phyloP scores from a whole-genome alignment of 2,888 invertebrate genomes.

The Epicampocera succincta region DNA sequence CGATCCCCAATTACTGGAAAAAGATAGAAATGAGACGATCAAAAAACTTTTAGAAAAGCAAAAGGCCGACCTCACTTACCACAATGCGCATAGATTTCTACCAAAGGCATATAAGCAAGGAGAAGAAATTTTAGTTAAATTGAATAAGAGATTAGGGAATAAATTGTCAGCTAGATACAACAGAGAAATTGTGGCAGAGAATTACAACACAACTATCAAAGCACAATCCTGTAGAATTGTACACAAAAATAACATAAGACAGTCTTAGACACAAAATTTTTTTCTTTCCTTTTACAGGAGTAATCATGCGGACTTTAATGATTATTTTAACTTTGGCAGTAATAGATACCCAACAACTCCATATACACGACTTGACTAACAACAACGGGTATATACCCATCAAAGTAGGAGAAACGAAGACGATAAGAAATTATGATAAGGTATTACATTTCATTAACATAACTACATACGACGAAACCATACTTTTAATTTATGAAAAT shows the following conservation, averaged over 20 bases:
- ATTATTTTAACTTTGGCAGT: no score
- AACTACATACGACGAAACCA: conserved; percentile 30
- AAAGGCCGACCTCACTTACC: conserved; percentile 37
- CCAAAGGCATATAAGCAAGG: neutral
- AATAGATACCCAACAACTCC: conserved; percentile 45
- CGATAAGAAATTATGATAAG: neutral
- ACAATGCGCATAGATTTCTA: conserved; percentile 28
- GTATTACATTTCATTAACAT: conserved; percentile 6
- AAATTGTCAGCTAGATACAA: conserved; percentile 37
- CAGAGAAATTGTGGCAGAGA: conserved; percentile 29
- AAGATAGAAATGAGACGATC: conserved; percentile 11
- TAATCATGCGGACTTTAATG: no score
- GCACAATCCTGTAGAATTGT: conserved; percentile 28
- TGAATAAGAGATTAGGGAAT: conserved; percentile 35
- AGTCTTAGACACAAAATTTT: no score
- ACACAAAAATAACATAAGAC: conserved; percentile 18
- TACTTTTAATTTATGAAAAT: conserved; percentile 49
- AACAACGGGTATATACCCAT: conserved; percentile 66
- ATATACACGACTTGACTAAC: conserved; percentile 60
- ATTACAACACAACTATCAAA: conserved; percentile 18
- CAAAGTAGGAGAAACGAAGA: conserved; percentile 37
- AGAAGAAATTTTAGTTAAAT: conserved; percentile 23
- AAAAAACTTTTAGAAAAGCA: conserved; percentile 37
- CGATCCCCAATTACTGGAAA: conserved; percentile 9
- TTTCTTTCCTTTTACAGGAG: no score